Base-by-base conservation (phyloP, 2,113 vertebrate genomes). In the Phoxinus phoxinus region DNA sequence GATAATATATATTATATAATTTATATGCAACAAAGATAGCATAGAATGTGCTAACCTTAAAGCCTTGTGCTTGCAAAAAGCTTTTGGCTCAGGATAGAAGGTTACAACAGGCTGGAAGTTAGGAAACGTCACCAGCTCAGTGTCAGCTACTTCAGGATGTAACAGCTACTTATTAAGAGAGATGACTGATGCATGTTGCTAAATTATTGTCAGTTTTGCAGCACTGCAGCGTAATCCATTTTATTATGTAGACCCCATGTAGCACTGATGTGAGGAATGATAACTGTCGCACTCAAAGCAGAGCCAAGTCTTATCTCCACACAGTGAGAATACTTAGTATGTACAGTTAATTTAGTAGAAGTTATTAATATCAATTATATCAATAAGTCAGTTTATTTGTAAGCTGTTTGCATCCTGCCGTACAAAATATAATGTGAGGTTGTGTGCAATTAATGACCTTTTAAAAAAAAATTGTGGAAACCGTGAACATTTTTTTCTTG, bases 251-350 rank as follows among this genome's bases (percentile, higher is more conserved):
- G 23, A 46, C 35, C n/a, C 13, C 27, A 30, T 56, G 51, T 78
- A 32, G 7, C 30, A 46, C 21, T 83, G 65, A 69, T 83, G 44
- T 56, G 46, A 72, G 3, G 30, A 71, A 83, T 23, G 65, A 72
- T 8, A 65, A 81, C 13, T 41, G 58, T 63, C 56, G 35, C 78
- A 63, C 78, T 78, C 27, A 59, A 27, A 10, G 21, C 53, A 25
- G 30, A 78, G 75, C 75, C 75, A 78, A 78, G 51, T 37, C 30
- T 80, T 44, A 10, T 63, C 56, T 80, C 10, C 53, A n/a, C 77
- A 80, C 6, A 41, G 37, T 27, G 23, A 44, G 12, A 19, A 19
- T n/a, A 80, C 58, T 21, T 37, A 76, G 8, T 41, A 9, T 8
- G 32, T 35, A 9, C 41, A 41, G 8, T 13, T 63, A 63, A 27